These are phyloP conservation scores for Garra rufa DNA, from an alignment of 2,113 vertebrate genomes.

Conservation along the genomic window DNA sequence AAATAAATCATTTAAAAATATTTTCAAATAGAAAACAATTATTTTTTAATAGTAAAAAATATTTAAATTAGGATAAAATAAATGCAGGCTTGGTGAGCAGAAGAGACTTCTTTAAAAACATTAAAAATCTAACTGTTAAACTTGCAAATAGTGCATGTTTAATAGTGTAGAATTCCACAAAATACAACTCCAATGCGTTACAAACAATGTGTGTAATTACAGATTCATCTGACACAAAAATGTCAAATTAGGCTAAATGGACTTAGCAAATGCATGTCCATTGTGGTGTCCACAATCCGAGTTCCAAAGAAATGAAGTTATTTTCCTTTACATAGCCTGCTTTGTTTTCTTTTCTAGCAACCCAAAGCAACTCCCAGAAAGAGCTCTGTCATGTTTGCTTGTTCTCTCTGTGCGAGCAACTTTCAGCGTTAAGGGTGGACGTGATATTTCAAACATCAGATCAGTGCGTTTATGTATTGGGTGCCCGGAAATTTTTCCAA, in stretches of 20 bases:
- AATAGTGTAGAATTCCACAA: neutral
- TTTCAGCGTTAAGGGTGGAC: slow-evolving; percentile 92
- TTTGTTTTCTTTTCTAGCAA: slow-evolving; percentile 73
- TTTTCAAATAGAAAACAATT: no score
- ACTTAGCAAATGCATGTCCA: neutral
- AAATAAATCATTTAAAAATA: no score
- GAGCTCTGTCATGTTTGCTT: slow-evolving; percentile 77
- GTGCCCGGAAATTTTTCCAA: slow-evolving; percentile 99
- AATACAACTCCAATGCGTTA: neutral
- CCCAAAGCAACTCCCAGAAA: slow-evolving; percentile 67
- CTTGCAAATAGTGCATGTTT: neutral
- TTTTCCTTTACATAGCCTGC: slow-evolving; percentile 63
- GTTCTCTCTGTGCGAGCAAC: slow-evolving; percentile 88
- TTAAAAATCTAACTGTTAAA: no score
- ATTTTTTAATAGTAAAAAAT: no score
- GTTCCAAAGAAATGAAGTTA: slow-evolving; percentile 58
- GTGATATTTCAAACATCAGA: slow-evolving; percentile 99
- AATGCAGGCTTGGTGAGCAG: no score
- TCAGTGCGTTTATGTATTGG: slow-evolving; percentile 99
- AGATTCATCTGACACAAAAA: neutral
- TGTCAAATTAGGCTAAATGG: neutral
- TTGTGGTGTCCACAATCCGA: slow-evolving; percentile 47
- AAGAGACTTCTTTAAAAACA: no score
- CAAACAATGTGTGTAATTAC: neutral
- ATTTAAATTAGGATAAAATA: no score